phyloP scores from a whole-genome alignment of 2,113 vertebrate genomes.

The Hypanus sabinus region DNA sequence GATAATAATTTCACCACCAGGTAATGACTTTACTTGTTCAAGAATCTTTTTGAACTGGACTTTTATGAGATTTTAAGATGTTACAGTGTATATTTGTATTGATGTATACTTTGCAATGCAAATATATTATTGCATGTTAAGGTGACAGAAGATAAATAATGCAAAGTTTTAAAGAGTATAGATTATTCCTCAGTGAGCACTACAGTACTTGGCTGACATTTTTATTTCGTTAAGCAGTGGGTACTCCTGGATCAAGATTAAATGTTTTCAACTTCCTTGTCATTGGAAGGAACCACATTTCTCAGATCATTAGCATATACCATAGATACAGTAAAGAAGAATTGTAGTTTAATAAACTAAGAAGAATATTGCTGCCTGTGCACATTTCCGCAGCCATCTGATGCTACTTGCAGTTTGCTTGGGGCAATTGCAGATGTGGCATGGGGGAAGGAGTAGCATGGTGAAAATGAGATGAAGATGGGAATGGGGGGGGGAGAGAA shows the following conservation, averaged over 20 bases:
- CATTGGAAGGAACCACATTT: neutral
- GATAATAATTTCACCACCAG: conserved; percentile 46
- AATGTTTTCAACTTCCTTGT: neutral
- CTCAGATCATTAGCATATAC: neutral
- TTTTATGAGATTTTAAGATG: neutral
- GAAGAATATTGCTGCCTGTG: neutral
- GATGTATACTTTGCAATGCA: neutral
- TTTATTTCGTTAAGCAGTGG: neutral
- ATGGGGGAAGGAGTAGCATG: too few relatives aligned
- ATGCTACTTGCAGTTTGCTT: neutral
- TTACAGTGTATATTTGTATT: too few relatives aligned
- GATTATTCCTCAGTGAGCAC: neutral
- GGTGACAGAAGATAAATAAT: neutral
- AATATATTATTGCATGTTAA: neutral
- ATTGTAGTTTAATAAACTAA: neutral
- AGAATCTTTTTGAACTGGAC: neutral
- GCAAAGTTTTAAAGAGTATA: neutral
- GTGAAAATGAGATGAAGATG: too few relatives aligned
- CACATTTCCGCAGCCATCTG: neutral
- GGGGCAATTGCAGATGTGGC: neutral
- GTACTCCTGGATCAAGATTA: neutral
- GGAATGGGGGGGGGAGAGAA: too few relatives aligned
- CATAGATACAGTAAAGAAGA: neutral
- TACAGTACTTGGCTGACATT: neutral
- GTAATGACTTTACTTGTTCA: conserved; percentile 46